Percentiles rank a stretch among this genome's conserved stretches.
These are phyloP conservation scores for Phrynosoma platyrhinos DNA, from an alignment of 2,113 vertebrate genomes.

Conservation along the genomic window DNA sequence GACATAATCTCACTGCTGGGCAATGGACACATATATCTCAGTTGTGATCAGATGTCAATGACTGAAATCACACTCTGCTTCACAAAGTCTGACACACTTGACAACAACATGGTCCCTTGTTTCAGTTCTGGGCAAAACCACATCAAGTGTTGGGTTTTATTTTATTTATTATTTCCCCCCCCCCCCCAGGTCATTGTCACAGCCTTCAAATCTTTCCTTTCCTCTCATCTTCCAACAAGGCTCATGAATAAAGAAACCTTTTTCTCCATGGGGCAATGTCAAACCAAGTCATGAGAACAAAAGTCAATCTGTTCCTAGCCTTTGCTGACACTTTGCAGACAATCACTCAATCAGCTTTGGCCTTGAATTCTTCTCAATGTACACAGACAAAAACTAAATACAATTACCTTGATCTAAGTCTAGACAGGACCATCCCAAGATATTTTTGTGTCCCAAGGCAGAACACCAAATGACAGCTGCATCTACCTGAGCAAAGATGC, in stretches of 20 bases:
- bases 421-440: background rate
- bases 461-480: too few species aligned
- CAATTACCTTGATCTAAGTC: background rate
- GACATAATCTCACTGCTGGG: background rate
- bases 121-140: conserved; percentile 27
- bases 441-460: too few species aligned
- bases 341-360: background rate
- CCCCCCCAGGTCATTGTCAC: conserved; percentile 23
- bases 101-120: conserved; percentile 42
- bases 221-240: conserved; percentile 9
- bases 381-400: background rate
- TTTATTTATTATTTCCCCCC: background rate
- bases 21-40: background rate
- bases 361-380: background rate
- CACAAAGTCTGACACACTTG: conserved; percentile 51
- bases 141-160: conserved; percentile 12
- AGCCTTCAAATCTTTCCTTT: background rate
- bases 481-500: too few species aligned
- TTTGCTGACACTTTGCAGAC: conserved; percentile 41
- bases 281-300: conserved; percentile 38
- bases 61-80: conserved; percentile 29
- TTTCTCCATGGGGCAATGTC: conserved; percentile 9
- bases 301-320: conserved; percentile 4
- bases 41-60: conserved; percentile 43
- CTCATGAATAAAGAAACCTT: conserved; percentile 38